Evolutionary conservation across 2,113 vertebrate genomes (phyloP).

Genomic region (Orcinus orca): DNA sequence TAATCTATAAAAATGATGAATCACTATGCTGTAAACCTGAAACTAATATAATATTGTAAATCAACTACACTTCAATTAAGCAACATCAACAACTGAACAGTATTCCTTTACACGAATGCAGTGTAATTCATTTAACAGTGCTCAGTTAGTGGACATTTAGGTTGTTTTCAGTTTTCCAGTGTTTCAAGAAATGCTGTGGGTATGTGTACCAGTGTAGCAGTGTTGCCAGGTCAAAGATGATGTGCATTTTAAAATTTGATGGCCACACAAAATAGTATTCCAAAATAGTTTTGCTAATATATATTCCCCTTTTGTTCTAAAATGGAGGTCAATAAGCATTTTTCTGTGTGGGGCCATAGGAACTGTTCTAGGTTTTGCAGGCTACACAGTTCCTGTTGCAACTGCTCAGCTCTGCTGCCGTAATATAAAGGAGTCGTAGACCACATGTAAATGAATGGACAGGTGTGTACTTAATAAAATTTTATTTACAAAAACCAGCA

Average conservation of each 20-base stretch:
- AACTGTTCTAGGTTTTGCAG: background rate
- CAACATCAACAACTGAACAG: background rate
- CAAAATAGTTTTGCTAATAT: background rate
- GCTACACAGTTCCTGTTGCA: background rate
- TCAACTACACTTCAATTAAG: too few relatives aligned
- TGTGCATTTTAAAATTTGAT: background rate
- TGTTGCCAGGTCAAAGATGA: background rate
- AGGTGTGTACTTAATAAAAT: background rate
- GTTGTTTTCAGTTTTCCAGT: background rate
- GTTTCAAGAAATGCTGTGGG: background rate
- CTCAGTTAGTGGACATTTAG: background rate
- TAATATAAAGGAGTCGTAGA: background rate
- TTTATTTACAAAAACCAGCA: background rate
- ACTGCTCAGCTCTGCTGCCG: background rate
- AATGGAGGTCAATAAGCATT: background rate
- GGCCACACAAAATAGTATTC: background rate
- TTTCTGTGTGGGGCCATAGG: background rate
- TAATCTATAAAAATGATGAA: background rate
- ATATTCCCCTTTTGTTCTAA: background rate
- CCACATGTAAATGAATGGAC: background rate
- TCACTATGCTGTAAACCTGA: background rate
- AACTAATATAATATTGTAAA: background rate
- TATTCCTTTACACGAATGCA: background rate
- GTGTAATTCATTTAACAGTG: background rate
- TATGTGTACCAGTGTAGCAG: background rate